These are phyloP conservation scores for Podocnemis expansa DNA, from an alignment of 2,113 vertebrate genomes.

Conservation along the genomic window DNA sequence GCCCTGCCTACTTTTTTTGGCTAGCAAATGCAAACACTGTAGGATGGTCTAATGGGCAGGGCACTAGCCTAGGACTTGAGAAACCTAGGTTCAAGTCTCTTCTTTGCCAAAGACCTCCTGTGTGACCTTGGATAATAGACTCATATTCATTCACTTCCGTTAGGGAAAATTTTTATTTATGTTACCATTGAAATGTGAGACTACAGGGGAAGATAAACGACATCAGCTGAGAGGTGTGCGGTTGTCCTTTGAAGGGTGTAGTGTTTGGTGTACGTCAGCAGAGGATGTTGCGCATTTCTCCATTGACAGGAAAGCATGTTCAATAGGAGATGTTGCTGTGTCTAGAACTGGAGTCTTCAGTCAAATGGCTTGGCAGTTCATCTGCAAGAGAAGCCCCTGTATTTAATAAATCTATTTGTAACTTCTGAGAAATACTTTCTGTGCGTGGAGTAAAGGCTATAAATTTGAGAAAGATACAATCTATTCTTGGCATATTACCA, in stretches of 20 bases:
- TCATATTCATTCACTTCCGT: neutral
- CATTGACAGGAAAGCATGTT: neutral
- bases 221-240: too few species aligned
- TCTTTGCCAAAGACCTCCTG: neutral
- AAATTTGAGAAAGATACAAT: neutral
- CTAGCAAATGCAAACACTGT: neutral
- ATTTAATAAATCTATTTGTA: neutral
- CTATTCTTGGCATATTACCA: neutral
- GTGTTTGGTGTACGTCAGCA: neutral
- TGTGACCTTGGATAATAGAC: neutral
- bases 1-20: fast-evolving
- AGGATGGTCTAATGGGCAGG: neutral
- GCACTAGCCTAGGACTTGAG: neutral
- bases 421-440: neutral
- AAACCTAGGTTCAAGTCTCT: neutral
- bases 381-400: neutral
- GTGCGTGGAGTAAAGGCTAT: neutral
- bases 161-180: neutral
- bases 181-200: neutral
- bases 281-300: neutral
- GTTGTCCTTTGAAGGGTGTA: too few species aligned
- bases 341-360: neutral
- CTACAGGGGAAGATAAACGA: neutral
- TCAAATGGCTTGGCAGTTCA: too few species aligned
- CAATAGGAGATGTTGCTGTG: neutral